Base-by-base conservation (phyloP, 2,888 invertebrate species). In the Embidobia sp. region DNA sequence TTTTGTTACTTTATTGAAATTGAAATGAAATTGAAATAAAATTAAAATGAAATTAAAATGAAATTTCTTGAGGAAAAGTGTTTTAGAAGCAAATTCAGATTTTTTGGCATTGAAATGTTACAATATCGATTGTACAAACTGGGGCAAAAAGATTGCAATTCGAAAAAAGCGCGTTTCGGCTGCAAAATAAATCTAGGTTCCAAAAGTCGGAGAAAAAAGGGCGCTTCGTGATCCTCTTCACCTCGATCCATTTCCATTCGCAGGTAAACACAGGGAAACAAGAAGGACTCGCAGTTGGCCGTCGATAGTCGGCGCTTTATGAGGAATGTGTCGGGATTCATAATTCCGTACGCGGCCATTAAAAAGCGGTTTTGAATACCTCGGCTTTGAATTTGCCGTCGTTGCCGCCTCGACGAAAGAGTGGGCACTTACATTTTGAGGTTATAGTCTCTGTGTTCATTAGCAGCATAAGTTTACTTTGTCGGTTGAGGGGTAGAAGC, bases 381-480 rank as follows among this genome's bases (percentile, higher is more conserved):
- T 15, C 22, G 49, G 73, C 73, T 73, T 73, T 73, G 64, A 73
- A 73, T 73, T 64, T 35, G 48, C 49, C 27, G 42, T 64, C 64
- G 44, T 40, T 40, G 57, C 57, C 64, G 73, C 73, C 73, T 57
- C 57, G 27, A 18, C 46, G n/a, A 81, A 83, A 83, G 81, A 80
- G 81, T 79, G 77, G 80, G 78, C 81, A 84, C 85, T 85, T 79
- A 83, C 74, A 80, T 84, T 84, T 84, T 82, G 84, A 85, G 86
- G 83, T 81, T 85, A 80, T 81, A 84, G 84, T 82, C 82, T 80
- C 79, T 79, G 80, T 81, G 83, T 86, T 87, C 84, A 86, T 87
- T 87, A 87, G 85, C 76, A 83, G 82, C 74, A 82, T 80, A 82
- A 87, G 86, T 85, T 86, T 85, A 85, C 83, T 82, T 81, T 82